These are phyloP conservation scores for Peromyscus aztecus DNA, from an alignment of 2,797 vertebrate genomes.

Conservation along the genomic window DNA sequence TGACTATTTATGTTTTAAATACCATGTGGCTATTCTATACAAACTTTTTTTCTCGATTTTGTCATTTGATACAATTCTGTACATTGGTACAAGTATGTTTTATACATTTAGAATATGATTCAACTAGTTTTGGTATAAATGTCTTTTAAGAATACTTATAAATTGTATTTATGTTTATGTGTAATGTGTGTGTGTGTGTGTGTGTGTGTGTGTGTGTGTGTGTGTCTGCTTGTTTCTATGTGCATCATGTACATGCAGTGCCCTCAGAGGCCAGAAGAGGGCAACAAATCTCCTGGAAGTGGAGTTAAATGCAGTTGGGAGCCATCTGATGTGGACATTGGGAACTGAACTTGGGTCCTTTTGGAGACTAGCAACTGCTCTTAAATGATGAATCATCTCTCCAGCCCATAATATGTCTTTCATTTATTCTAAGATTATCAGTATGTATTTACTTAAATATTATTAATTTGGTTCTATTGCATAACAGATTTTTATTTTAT, in stretches of 20 bases:
- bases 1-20: constrained; percentile 79
- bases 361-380: background rate
- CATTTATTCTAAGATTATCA: constrained; percentile 46
- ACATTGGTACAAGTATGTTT: constrained; percentile 6
- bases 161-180: background rate
- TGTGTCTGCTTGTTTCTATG: background rate
- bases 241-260: background rate
- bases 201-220: background rate
- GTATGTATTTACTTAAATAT: constrained; percentile 21
- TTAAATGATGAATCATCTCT: background rate
- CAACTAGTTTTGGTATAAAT: constrained; percentile 52
- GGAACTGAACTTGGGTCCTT: background rate
- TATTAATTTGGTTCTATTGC: constrained; percentile 40
- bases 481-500: constrained; percentile 55
- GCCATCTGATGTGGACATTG: background rate
- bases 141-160: constrained; percentile 35
- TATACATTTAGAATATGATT: constrained; percentile 25
- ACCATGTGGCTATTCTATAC: constrained; percentile 35
- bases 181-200: background rate
- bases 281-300: background rate
- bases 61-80: constrained; percentile 24
- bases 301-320: background rate
- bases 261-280: background rate
- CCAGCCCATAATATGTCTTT: background rate
- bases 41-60: constrained; percentile 46